These are phyloP conservation scores for Priocnemis perturbator DNA, from an alignment of 2,888 invertebrate genomes.

Conservation along the genomic window DNA sequence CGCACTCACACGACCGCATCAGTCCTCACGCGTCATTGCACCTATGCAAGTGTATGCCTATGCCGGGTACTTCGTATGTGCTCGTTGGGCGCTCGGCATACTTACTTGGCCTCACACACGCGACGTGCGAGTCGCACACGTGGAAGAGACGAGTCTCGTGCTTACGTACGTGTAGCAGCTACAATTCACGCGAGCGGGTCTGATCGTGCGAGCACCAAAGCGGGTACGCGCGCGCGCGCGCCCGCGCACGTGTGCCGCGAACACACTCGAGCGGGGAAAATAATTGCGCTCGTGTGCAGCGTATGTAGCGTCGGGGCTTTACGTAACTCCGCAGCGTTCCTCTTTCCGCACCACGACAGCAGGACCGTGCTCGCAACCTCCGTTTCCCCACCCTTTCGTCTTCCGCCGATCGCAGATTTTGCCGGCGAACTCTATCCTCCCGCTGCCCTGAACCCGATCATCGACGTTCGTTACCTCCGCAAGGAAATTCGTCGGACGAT, in stretches of 20 bases:
- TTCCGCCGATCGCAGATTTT: slow-evolving; percentile 2
- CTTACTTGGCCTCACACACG: too few species aligned
- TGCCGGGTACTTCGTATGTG: too few species aligned
- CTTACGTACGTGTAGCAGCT: not conserved
- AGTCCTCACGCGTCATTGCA: slow-evolving; percentile 17
- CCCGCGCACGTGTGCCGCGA: slow-evolving; percentile 21
- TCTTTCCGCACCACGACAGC: slow-evolving; percentile 54
- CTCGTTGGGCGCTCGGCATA: too few species aligned
- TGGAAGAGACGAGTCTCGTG: too few species aligned
- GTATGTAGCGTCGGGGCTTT: slow-evolving; percentile 49
- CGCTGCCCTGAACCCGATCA: too few species aligned
- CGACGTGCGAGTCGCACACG: too few species aligned
- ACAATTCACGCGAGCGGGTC: slow-evolving; percentile 13
- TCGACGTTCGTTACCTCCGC: too few species aligned
- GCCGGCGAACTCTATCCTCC: too few species aligned
- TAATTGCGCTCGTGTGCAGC: slow-evolving; percentile 39
- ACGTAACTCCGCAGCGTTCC: slow-evolving; percentile 60
- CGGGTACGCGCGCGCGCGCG: slow-evolving; percentile 10
- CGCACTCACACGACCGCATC: slow-evolving; percentile 22
- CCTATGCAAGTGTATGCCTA: too few species aligned
- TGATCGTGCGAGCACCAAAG: slow-evolving; percentile 6
- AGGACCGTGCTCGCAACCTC: slow-evolving; percentile 41
- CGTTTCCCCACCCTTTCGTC: too few species aligned
- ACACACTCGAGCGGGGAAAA: slow-evolving; percentile 30
- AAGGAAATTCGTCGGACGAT: too few species aligned